Base-by-base conservation (phyloP, 2,888 invertebrate species). In the Ypsolopha scabrella region DNA sequence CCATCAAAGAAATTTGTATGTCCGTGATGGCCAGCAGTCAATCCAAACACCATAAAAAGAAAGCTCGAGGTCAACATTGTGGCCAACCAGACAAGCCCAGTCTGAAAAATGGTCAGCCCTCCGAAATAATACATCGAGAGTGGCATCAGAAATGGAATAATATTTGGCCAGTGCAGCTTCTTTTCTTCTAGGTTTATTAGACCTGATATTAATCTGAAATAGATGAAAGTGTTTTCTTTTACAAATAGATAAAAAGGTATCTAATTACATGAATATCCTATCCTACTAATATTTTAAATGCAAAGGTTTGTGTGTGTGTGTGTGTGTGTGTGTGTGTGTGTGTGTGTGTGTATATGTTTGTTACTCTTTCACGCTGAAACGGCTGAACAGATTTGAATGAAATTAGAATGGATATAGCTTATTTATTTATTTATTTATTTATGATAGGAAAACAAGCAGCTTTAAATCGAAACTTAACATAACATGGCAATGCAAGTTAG, bases 1-100 rank as follows among this genome's bases (percentile, higher is more conserved):
- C 94, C 94, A 63, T 94, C 94, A 63, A 95, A 95, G 71, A 93
- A 93, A 53, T 94, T 91, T 37, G 89, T 89, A 1, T 94, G 93
- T 62, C 92, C 91, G 65, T 95, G 95, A 76, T 95, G 95, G 0
- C 92, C 94, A 3, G 94, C 94, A 56, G 91, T 94, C 41, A 94
- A 60, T 0, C 93, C 94, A 54, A 91, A 89, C 0, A 90, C 53
- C 3, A 82, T 80, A 62, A 95, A 93, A 10, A 88, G 64, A 54
- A 92, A 88, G 58, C 94, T 91, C 1, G 80, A 76, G 0, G 81
- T 59, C 14, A 88, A 46, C 6, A 88, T 57, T 0, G 89, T 81
- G 0, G 79, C 62, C 0, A 90, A 52, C 92, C 92, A 94, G 47
- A 88, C 62, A 0, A 65, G 56, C 0, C 90, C 10, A 0, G 85